Base-by-base conservation (phyloP, 1,140 invertebrate species). In the Trinorchestia longiramus region DNA sequence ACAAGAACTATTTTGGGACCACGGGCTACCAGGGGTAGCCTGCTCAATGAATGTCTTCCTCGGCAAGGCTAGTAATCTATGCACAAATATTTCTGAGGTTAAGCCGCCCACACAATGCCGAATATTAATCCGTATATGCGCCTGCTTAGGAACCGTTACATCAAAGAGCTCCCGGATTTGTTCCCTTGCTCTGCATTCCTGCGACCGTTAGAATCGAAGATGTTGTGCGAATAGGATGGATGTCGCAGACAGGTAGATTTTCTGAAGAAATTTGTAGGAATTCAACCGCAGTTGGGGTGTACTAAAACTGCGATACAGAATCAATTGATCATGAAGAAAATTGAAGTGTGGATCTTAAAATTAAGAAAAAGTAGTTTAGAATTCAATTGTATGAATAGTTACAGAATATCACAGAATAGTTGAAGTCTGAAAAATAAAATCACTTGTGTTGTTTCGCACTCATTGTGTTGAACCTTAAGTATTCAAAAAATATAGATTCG, bases 81-180 rank as follows among this genome's bases (percentile, higher is more conserved):
- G 62, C 62, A 77, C 62, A 77, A 15, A 77, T 77, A 77, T 77
- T 77, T 77, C 62, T 77, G 62, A 77, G 62, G 62, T 77, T 77
- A 77, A 77, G 62, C 62, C 62, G 62, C 62, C 62, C 62, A 77
- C 62, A 77, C 62, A 77, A 77, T 77, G 62, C 11, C 62, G 15
- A 77, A 77, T 77, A 77, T 77, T 77, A 77, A 77, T 77, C 28
- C 62, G 15, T 77, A 77, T 77, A 77, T 36, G 62, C 62, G 62
- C 62, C 62, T 77, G 62, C 62, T 77, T 77, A 77, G 62, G 62
- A 77, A 77, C 62, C 62, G 62, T 77, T 77, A 77, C 62, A 77
- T 77, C 62, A 77, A 77, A 77, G 62, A 36, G 36, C 62, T 77
- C 62, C 28, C 62, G 62, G 62, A 77, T 77, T 77, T 77, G 62